A percentile compares a stretch with the other conserved stretches of the same genome.
Conservation (phyloP, 2,888 invertebrate species). For the Andrena marginata region DNA sequence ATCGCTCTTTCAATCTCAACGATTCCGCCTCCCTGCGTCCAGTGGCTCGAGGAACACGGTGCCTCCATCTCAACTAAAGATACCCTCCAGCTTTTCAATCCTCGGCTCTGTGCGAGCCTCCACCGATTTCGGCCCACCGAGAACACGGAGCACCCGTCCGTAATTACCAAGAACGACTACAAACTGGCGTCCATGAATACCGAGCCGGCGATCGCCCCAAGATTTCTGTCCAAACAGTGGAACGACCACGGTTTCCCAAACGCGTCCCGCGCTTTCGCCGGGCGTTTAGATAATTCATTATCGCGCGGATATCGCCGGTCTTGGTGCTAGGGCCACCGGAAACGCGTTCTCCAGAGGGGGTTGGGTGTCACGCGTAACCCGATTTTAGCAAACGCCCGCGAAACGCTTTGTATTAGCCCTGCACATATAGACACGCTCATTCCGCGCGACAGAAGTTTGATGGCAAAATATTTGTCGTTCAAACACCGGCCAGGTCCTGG, state of each 20-base stretch:
- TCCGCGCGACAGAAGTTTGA: constrained; percentile 84
- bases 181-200: constrained; percentile 6
- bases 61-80: too few species aligned
- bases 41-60: too few species aligned
- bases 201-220: constrained; percentile 8
- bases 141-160: not conserved
- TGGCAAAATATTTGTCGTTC: constrained; percentile 85
- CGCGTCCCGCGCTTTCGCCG: constrained; percentile 28
- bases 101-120: too few species aligned
- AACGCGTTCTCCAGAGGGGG: constrained; percentile 12
- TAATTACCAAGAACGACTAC: not conserved
- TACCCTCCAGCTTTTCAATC: too few species aligned
- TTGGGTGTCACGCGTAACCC: constrained; percentile 73
- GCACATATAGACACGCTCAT: constrained; percentile 84
- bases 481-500: constrained; percentile 82
- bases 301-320: constrained; percentile 35
- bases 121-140: too few species aligned
- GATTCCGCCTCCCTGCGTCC: too few species aligned
- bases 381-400: constrained; percentile 83
- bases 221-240: constrained; percentile 36
- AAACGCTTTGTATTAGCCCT: constrained; percentile 84
- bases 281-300: constrained; percentile 44
- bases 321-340: constrained; percentile 7
- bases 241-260: constrained; percentile 33
- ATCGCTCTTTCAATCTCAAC: too few species aligned